Conservation (phyloP, 2,113 vertebrate species). For the Hippocampus comes region DNA sequence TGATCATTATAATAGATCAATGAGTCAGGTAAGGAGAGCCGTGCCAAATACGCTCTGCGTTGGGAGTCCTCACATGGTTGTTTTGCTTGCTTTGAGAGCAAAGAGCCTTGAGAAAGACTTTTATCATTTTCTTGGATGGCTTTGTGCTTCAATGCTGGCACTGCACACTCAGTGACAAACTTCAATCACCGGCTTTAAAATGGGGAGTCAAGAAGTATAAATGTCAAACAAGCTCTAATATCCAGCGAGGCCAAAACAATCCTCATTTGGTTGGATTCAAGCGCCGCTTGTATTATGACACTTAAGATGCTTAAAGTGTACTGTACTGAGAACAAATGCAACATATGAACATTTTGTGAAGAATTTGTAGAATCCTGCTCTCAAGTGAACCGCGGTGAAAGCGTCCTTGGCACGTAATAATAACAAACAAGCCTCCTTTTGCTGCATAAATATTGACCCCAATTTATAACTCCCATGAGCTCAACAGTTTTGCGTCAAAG, state of each 20-base stretch:
- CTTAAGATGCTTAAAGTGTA: neutral
- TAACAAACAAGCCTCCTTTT: slow-evolving; percentile 1
- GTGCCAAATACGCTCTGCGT: neutral
- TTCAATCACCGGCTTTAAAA: neutral
- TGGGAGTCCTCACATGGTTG: neutral
- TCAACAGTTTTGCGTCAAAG: neutral
- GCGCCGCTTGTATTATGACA: neutral
- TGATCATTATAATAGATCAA: neutral
- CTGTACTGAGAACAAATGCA: neutral
- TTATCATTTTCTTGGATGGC: neutral
- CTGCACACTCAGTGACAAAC: slow-evolving; percentile 1
- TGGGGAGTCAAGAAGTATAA: neutral
- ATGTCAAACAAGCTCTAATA: neutral
- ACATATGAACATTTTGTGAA: neutral
- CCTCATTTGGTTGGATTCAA: neutral
- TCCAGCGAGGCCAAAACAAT: neutral
- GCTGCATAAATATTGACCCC: neutral
- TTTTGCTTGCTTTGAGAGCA: neutral
- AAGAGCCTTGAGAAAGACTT: neutral
- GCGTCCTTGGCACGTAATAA: neutral
- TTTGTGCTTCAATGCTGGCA: neutral
- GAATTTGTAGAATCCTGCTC: neutral
- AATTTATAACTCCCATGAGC: neutral
- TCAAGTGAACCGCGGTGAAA: neutral
- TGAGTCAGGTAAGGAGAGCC: neutral